phyloP scores from a whole-genome alignment of 1,140 invertebrate genomes.

The Lethrus apterus region DNA sequence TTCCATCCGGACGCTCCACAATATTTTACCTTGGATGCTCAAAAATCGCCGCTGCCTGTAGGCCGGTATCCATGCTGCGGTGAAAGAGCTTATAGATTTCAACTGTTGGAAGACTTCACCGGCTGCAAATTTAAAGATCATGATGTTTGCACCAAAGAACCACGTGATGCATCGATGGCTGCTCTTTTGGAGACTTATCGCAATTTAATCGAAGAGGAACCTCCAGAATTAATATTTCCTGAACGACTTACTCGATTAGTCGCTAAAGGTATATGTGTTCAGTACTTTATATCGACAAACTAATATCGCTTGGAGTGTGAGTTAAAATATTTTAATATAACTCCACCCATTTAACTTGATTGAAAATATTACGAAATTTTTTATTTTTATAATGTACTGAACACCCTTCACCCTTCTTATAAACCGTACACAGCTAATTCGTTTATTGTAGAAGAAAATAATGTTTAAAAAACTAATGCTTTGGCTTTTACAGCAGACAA shows the following conservation, averaged over 20 bases:
- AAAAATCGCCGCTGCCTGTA: conserved; percentile 53
- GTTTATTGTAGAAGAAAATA: no score
- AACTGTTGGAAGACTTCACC: conserved; percentile 36
- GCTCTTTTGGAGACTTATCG: conserved; percentile 49
- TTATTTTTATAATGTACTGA: no score
- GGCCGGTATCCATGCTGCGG: conserved; percentile 78
- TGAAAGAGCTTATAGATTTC: conserved; percentile 59
- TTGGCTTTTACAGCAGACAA: no score
- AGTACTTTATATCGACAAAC: background rate
- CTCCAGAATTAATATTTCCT: conserved; percentile 57
- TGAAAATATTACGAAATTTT: no score
- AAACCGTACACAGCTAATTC: no score
- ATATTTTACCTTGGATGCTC: conserved; percentile 63
- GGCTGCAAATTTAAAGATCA: conserved; percentile 60
- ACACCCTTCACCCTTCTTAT: no score
- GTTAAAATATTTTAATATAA: no score
- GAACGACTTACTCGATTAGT: conserved; percentile 59
- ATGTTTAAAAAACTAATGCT: no score
- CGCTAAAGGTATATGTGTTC: conserved; percentile 43
- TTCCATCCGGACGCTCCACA: conserved; percentile 70
- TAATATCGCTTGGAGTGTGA: background rate
- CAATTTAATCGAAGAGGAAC: conserved; percentile 51
- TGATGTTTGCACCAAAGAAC: conserved; percentile 44
- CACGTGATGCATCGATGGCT: conserved; percentile 49
- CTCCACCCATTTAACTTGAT: no score